Percentiles rank a stretch among this genome's conserved stretches.
These are phyloP conservation scores for Eulemur mongoz DNA, from an alignment of 2,797 vertebrate genomes.

Conservation along the genomic window DNA sequence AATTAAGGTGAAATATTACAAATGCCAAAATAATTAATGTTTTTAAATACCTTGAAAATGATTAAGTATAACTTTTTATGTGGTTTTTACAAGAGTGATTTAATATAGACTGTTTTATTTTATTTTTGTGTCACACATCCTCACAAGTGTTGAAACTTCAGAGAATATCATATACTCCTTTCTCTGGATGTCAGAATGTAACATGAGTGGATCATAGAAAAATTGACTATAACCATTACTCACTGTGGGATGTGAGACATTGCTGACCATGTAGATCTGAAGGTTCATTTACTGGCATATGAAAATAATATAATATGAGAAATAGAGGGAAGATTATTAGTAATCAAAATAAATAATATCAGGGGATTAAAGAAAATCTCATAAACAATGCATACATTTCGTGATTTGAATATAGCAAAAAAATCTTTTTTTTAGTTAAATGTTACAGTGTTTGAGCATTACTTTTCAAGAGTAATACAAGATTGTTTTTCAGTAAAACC, in stretches of 20 bases:
- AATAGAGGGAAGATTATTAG: background rate
- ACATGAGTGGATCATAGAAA: background rate
- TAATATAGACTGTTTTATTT: background rate
- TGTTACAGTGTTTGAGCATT: background rate
- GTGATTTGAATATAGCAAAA: background rate
- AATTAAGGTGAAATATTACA: background rate
- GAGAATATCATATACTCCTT: background rate
- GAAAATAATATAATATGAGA: background rate
- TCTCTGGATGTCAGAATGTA: background rate
- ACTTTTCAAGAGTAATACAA: background rate
- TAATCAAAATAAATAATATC: background rate
- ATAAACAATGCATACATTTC: background rate
- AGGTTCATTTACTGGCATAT: background rate
- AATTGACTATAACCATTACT: background rate
- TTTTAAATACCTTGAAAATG: background rate
- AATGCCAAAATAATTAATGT: background rate
- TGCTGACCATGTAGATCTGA: background rate
- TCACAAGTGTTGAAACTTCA: background rate
- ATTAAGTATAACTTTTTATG: background rate
- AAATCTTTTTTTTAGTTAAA: background rate
- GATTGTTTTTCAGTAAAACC: background rate
- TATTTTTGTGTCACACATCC: background rate
- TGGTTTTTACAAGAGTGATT: background rate
- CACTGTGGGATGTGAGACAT: background rate
- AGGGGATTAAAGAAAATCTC: background rate